Percentiles rank a stretch among this genome's conserved stretches.
These are phyloP conservation scores for Ceramica pisi DNA, from an alignment of 2,888 invertebrate species.

Conservation along the genomic window DNA sequence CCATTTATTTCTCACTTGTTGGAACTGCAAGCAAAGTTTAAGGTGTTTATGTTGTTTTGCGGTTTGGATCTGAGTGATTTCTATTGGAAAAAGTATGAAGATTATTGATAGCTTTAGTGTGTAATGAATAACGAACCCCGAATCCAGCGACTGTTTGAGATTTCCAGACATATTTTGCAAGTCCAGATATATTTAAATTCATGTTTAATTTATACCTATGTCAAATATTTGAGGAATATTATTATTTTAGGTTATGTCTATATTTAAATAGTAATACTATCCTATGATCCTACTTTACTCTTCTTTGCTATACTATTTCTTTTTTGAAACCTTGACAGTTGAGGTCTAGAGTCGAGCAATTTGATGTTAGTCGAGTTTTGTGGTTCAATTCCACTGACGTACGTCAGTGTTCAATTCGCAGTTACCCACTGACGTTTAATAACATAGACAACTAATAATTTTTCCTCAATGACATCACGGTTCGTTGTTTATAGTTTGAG, in stretches of 20 bases:
- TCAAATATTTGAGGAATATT: background rate
- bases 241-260: slow-evolving; percentile 12
- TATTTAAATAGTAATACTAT: too few relatives aligned
- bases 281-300: too few relatives aligned
- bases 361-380: too few relatives aligned
- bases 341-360: too few relatives aligned
- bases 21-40: slow-evolving; percentile 87
- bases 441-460: too few relatives aligned
- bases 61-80: background rate
- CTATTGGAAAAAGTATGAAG: background rate
- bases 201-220: slow-evolving; percentile 63
- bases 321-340: too few relatives aligned
- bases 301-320: too few relatives aligned
- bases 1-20: slow-evolving; percentile 94
- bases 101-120: background rate
- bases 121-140: slow-evolving; percentile 73
- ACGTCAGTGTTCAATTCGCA: too few relatives aligned
- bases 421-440: too few relatives aligned
- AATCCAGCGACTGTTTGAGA: slow-evolving; percentile 81
- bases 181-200: slow-evolving; percentile 80
- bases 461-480: too few relatives aligned
- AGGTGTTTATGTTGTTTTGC: background rate
- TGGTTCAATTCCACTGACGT: too few relatives aligned
- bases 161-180: slow-evolving; percentile 83
- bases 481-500: background rate